Conservation (phyloP, 2,797 vertebrate genomes). For the Chaetodon trifasciatus region DNA sequence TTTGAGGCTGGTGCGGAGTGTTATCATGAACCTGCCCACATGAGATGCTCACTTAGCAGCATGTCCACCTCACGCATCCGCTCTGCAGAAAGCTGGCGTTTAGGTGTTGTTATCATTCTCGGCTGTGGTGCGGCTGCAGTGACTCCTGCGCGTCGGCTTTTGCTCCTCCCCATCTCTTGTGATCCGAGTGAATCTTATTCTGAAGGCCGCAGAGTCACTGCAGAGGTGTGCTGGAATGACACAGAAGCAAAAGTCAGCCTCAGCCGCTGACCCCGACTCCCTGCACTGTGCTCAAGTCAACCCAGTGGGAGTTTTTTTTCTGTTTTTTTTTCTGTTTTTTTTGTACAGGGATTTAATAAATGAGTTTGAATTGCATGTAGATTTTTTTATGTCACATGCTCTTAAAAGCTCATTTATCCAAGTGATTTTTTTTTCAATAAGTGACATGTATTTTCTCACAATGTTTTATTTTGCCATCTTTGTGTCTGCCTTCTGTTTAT, state of each 20-base stretch:
- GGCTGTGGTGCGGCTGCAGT: neutral
- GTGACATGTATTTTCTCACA: slow-evolving; percentile 79
- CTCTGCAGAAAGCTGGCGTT: neutral
- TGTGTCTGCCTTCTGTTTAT: slow-evolving; percentile 84
- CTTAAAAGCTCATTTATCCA: slow-evolving; percentile 75
- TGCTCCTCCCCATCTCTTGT: slow-evolving; percentile 11
- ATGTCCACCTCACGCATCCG: neutral
- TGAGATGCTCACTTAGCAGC: slow-evolving; percentile 30
- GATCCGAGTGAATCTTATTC: slow-evolving; percentile 33
- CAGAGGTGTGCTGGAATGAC: slow-evolving; percentile 23
- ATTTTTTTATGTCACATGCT: slow-evolving; percentile 75
- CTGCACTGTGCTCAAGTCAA: slow-evolving; percentile 63
- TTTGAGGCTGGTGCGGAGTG: neutral
- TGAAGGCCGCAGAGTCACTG: neutral
- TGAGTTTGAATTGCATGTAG: slow-evolving; percentile 82
- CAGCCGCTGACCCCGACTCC: slow-evolving; percentile 39
- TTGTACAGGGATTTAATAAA: slow-evolving; percentile 77
- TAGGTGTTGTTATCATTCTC: neutral
- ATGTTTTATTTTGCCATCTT: slow-evolving; percentile 78
- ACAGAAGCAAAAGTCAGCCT: slow-evolving; percentile 27
- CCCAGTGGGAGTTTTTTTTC: slow-evolving; percentile 63
- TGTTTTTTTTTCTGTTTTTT: slow-evolving; percentile 45
- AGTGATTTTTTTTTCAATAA: slow-evolving; percentile 71
- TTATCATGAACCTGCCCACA: neutral
- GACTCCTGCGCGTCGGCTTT: neutral